These are phyloP conservation scores for Apodemia zela DNA, from an alignment of 2,888 invertebrate genomes.

Conservation along the genomic window DNA sequence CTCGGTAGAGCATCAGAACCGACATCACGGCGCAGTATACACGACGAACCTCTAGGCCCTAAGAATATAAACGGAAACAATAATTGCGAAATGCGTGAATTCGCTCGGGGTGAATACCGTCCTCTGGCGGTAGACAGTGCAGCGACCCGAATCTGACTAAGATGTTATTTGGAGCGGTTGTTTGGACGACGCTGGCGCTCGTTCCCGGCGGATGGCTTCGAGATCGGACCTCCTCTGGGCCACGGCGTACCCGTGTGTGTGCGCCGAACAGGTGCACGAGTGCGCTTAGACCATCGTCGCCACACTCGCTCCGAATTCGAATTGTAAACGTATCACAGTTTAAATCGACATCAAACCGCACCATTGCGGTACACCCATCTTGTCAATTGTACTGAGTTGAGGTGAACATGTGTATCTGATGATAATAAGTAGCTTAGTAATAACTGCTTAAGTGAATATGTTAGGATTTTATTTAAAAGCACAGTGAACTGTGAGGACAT, in stretches of 20 bases:
- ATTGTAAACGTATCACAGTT: constrained; percentile 47
- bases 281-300: constrained; percentile 69
- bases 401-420: constrained; percentile 45
- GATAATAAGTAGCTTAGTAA: constrained; percentile 42
- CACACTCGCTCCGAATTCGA: constrained; percentile 77
- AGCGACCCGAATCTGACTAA: constrained; percentile 85
- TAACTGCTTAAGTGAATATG: constrained; percentile 40
- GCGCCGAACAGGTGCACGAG: constrained; percentile 51
- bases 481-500: constrained; percentile 41
- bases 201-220: constrained; percentile 66
- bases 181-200: constrained; percentile 82
- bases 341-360: constrained; percentile 9
- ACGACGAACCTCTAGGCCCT: constrained; percentile 75
- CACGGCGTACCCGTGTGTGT: constrained; percentile 43
- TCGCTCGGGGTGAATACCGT: constrained; percentile 78
- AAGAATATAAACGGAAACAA: constrained; percentile 87
- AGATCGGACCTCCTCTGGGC: constrained; percentile 54
- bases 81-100: constrained; percentile 89
- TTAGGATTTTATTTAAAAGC: constrained; percentile 34
- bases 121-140: constrained; percentile 75
- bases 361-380: constrained; percentile 32
- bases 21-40: constrained; percentile 62
- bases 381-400: constrained; percentile 52
- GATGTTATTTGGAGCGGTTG: constrained; percentile 87
- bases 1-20: constrained; percentile 74